These are phyloP conservation scores for Oxystoma pomonae DNA, from an alignment of 2,888 invertebrate genomes.

Conservation along the genomic window DNA sequence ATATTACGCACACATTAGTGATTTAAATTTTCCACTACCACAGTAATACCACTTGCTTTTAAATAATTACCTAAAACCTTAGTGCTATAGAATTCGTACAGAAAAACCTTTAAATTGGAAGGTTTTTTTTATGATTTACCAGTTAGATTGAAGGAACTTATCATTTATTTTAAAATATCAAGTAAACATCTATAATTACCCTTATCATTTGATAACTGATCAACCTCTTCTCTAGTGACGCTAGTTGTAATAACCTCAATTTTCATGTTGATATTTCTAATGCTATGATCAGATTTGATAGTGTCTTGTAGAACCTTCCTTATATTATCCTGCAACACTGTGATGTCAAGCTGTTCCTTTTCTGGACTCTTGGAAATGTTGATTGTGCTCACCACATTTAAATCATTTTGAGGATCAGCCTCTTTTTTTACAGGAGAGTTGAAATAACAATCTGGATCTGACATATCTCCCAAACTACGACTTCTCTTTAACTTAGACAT, in stretches of 20 bases:
- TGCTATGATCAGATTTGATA: slow-evolving; percentile 9
- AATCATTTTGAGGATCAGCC: slow-evolving; percentile 5
- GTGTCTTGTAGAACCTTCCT: slow-evolving; percentile 20
- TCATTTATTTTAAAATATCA: too few species aligned
- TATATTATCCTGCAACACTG: slow-evolving; percentile 9
- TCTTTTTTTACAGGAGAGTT: slow-evolving; percentile 19
- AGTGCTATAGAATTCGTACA: too few species aligned
- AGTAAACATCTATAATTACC: too few species aligned
- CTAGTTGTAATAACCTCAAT: slow-evolving; percentile 6
- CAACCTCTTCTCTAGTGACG: not conserved
- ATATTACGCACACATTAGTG: too few species aligned
- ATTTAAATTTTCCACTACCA: too few species aligned
- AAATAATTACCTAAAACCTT: too few species aligned
- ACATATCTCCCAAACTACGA: slow-evolving; percentile 1
- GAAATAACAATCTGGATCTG: slow-evolving; percentile 6
- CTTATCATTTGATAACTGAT: too few species aligned
- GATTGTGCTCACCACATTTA: slow-evolving; percentile 9
- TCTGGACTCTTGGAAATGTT: slow-evolving; percentile 14
- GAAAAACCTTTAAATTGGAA: too few species aligned
- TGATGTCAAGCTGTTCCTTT: not conserved
- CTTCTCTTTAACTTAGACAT: not conserved
- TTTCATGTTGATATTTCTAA: slow-evolving; percentile 20
- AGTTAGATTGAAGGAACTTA: too few species aligned
- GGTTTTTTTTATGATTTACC: too few species aligned
- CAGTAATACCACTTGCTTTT: too few species aligned